Evolutionary conservation across 2,888 invertebrate species (phyloP), one percentile per base, ranked within the genome.

Genomic region (Oxystoma pomonae): DNA sequence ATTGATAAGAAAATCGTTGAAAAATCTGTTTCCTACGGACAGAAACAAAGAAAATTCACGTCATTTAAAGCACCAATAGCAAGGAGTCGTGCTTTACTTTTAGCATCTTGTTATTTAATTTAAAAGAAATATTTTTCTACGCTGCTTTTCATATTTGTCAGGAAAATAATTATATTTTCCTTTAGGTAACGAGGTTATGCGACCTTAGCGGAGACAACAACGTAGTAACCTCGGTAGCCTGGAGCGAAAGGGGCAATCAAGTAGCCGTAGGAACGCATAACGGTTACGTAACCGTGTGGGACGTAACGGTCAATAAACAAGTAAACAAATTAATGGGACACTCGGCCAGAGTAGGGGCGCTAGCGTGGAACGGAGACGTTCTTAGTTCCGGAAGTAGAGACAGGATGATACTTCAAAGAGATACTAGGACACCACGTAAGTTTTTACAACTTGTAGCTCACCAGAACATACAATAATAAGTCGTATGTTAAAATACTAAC

Each of bases 181-280:
- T 58, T 58, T 16, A 87, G 87, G 96, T 98, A 68, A 96, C 96
- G 20, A 86, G 97, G 75, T 83, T 99, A 50, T 99, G 99, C 82
- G 98, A 99, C 82, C 84, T 99, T 65, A 92, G 94, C 5, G 87
- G 90, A 51, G 96, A 97, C 78, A 91, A 91, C 22, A 98, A 98
- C 79, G 91, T 94, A 5, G 98, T 99, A 49, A 98, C 98, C 2
- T 98, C 98, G 1, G 98, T 99, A 19, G 95, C 98, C 58, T 99
- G 99, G 99, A 95, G 96, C 77, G 98, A 98, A 77, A 86, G 98
- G 70, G 98, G 98, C 16, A 94, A 96, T 78, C 84, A 93, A 55
- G 95, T 99, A 2, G 98, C 99, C 0, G 98, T 99, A 22, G 99
- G 99, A 21, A 99, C 99, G 12, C 95, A 98, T 82, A 91, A 94